A percentile compares a stretch with the other conserved stretches of the same genome.
Evolutionary conservation across 2,888 invertebrate genomes (phyloP).

Genomic region (Mechanitis mazaeus): DNA sequence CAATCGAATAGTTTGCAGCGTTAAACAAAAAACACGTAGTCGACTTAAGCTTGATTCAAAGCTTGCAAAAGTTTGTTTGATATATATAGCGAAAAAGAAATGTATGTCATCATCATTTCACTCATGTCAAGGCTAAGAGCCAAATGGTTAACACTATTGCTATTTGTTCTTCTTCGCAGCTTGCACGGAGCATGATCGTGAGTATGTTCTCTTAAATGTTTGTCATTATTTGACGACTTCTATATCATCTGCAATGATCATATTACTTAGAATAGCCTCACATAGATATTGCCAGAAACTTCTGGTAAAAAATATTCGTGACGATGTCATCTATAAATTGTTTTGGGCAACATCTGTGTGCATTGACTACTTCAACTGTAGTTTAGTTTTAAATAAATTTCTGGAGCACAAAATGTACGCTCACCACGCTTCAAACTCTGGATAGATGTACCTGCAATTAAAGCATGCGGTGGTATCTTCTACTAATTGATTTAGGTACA

Average conservation of each 20-base stretch:
- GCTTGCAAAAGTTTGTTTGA: conserved; percentile 26
- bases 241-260: conserved; percentile 10
- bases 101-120: conserved; percentile 38
- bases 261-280: conserved; percentile 25
- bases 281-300: conserved; percentile 44
- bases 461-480: conserved; percentile 38
- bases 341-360: conserved; percentile 70
- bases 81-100: conserved; percentile 15
- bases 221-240: conserved; percentile 25
- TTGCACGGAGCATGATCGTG: conserved; percentile 95
- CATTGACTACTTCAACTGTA: conserved; percentile 39
- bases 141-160: conserved; percentile 71
- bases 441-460: conserved; percentile 30
- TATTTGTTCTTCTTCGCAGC: conserved; percentile 82
- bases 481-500: conserved; percentile 24
- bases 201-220: conserved; percentile 75
- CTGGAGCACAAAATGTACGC: conserved; percentile 21
- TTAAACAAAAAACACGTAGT: conserved; percentile 10
- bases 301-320: not conserved
- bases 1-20: conserved; percentile 5
- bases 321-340: not conserved
- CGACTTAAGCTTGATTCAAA: conserved; percentile 16
- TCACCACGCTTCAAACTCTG: conserved; percentile 47
- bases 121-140: conserved; percentile 48
- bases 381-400: conserved; percentile 39